These are phyloP conservation scores for Nannobrachium achirus DNA, from an alignment of 2,113 vertebrate genomes.

Conservation along the genomic window DNA sequence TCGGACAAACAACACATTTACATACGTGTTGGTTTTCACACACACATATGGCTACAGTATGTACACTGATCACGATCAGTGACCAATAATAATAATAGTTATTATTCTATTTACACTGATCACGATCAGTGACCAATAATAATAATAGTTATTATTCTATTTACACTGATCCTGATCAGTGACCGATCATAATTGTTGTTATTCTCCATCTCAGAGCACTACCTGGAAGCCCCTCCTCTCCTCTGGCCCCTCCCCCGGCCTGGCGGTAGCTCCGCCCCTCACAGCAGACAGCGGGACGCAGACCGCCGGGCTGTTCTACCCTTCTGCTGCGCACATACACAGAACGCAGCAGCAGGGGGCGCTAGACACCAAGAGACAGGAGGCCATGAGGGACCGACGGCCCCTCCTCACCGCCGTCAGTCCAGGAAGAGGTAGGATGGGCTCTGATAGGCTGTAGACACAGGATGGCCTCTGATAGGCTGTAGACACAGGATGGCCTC, in stretches of 20 bases:
- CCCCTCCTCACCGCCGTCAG: slow-evolving; percentile 86
- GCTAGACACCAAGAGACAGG: slow-evolving; percentile 74
- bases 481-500: too few relatives aligned
- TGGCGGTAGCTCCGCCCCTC: slow-evolving; percentile 39
- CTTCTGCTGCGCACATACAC: slow-evolving; percentile 83
- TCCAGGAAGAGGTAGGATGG: slow-evolving; percentile 93
- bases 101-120: background rate
- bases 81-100: background rate
- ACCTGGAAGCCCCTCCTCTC: slow-evolving; percentile 71
- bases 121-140: background rate
- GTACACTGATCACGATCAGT: too few relatives aligned
- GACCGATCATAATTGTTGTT: background rate
- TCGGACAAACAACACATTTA: too few relatives aligned
- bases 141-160: background rate
- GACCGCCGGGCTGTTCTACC: slow-evolving; percentile 90
- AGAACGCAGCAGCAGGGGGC: slow-evolving; percentile 76
- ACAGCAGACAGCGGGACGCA: slow-evolving; percentile 83
- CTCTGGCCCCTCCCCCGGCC: slow-evolving; percentile 28
- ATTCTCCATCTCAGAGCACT: slow-evolving; percentile 15
- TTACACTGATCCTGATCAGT: background rate
- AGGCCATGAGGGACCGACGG: slow-evolving; percentile 78
- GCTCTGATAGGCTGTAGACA: too few relatives aligned
- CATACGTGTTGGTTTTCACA: too few relatives aligned
- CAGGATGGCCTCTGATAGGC: too few relatives aligned
- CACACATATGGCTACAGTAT: background rate